These are phyloP conservation scores for Asarcornis scutulata DNA, from an alignment of 2,113 vertebrate genomes.

Conservation along the genomic window DNA sequence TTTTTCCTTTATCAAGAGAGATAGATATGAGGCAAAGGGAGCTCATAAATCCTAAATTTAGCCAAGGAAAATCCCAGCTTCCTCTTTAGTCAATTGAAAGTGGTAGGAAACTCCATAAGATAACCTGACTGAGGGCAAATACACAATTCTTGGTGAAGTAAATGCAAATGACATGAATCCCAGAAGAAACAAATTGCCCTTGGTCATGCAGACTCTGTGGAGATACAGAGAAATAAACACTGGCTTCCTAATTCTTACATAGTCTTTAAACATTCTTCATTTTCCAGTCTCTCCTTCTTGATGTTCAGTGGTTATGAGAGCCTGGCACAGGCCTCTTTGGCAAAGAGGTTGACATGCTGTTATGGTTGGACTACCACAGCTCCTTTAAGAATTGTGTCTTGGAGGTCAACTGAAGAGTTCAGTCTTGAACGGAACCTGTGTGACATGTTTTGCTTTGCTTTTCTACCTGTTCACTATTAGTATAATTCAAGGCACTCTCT, in stretches of 20 bases:
- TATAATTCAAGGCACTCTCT: neutral
- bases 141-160: neutral
- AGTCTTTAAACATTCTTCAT: neutral
- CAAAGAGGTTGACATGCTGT: neutral
- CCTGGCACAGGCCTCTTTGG: neutral
- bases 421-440: neutral
- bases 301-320: neutral
- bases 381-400: neutral
- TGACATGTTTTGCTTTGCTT: neutral
- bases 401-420: neutral
- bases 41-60: neutral
- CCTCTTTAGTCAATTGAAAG: neutral
- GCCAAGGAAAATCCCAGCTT: neutral
- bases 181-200: neutral
- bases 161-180: neutral
- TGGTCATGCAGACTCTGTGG: neutral
- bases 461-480: neutral
- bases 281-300: neutral
- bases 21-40: neutral
- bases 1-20: neutral
- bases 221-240: neutral
- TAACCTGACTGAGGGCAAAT: neutral
- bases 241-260: neutral
- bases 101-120: neutral
- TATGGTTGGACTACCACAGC: neutral